Conservation (phyloP, 35 echinoderm and acorn worm genomes). For the Amphiura filiformis region DNA sequence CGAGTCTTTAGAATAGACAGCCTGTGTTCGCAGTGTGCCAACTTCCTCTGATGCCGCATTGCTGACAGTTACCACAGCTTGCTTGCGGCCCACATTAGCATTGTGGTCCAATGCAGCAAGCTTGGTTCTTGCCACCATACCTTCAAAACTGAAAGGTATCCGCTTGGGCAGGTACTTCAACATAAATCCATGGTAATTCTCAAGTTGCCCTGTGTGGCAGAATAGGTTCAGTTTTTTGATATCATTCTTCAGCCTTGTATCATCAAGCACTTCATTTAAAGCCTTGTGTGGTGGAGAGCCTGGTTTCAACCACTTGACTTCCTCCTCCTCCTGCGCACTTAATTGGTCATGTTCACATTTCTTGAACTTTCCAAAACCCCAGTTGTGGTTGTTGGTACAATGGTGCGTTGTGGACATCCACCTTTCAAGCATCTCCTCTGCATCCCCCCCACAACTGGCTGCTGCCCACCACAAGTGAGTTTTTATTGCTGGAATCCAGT, state of each 20-base stretch:
- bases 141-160: conserved; percentile 1
- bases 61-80: neutral
- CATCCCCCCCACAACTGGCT: conserved; percentile 18
- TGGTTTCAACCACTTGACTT: conserved; percentile 20
- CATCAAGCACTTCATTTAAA: conserved; percentile 31
- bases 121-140: conserved; percentile 2
- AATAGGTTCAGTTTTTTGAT: conserved; percentile 20
- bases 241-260: conserved; percentile 40
- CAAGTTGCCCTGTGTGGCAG: conserved; percentile 36
- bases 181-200: conserved; percentile 2
- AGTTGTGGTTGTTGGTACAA: conserved; percentile 17
- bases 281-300: conserved; percentile 12
- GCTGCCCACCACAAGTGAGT: conserved; percentile 67
- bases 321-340: neutral
- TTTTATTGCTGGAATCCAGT: conserved; percentile 39
- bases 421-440: conserved; percentile 18
- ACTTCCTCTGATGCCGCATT: neutral
- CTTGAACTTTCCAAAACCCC: conserved; percentile 22
- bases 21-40: neutral
- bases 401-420: conserved; percentile 13
- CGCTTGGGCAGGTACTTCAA: conserved; percentile 28
- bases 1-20: neutral
- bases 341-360: conserved; percentile 23
- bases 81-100: neutral
- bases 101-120: conserved; percentile 46